A percentile compares a stretch with the other conserved stretches of the same genome.
phyloP scores from a whole-genome alignment of 2,113 vertebrate species.

The Ranitomeya variabilis region DNA sequence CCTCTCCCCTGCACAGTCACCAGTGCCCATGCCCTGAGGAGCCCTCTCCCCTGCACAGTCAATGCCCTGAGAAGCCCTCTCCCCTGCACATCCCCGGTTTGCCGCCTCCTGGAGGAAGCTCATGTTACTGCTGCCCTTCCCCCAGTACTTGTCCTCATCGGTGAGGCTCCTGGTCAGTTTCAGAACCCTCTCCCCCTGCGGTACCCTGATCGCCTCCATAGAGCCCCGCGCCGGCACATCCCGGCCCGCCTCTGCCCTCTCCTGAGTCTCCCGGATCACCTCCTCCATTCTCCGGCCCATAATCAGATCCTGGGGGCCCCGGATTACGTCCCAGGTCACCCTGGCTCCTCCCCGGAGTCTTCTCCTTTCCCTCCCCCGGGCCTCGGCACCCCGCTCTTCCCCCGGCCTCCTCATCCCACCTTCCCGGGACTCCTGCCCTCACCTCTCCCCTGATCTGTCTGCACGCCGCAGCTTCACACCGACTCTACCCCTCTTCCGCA shows the following conservation, averaged over 20 bases:
- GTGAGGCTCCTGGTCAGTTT: background rate
- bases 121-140: background rate
- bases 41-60: background rate
- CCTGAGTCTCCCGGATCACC: background rate
- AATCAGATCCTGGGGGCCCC: constrained; percentile 43
- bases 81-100: too few species aligned
- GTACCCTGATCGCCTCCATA: background rate
- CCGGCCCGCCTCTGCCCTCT: background rate
- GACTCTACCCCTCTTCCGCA: constrained; percentile 27
- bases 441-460: constrained; percentile 39
- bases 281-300: background rate
- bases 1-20: too few species aligned
- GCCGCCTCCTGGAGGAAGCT: background rate
- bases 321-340: constrained; percentile 55
- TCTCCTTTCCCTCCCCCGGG: constrained; percentile 29
- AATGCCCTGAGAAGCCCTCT: background rate
- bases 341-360: constrained; percentile 34
- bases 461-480: constrained; percentile 30
- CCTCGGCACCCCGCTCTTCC: background rate
- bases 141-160: constrained; percentile 2
- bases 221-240: background rate
- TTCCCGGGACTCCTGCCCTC: background rate
- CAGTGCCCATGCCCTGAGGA: too few species aligned
- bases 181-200: background rate
- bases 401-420: constrained; percentile 40